Conservation (phyloP, 2,797 vertebrate genomes). For the Phataginus tricuspis region DNA sequence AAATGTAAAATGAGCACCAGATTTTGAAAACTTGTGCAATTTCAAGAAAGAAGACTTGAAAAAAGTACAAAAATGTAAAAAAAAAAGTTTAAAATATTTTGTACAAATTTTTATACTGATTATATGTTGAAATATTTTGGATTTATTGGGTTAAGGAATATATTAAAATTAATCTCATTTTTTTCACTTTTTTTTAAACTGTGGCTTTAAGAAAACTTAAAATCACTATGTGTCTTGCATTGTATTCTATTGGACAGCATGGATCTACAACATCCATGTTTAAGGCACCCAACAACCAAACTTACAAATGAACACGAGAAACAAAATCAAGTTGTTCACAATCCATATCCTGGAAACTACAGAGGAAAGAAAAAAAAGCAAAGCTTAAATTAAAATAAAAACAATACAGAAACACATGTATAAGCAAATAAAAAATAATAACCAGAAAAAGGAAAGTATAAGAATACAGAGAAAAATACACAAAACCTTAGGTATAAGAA, state of each 20-base stretch:
- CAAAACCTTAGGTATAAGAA: constrained; percentile 32
- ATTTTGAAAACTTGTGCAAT: constrained; percentile 18
- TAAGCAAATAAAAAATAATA: constrained; percentile 18
- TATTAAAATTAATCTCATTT: constrained; percentile 54
- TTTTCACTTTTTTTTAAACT: background rate
- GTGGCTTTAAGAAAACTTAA: constrained; percentile 37
- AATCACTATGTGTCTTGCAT: constrained; percentile 10
- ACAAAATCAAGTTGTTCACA: constrained; percentile 69
- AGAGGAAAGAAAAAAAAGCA: constrained; percentile 37
- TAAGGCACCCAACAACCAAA: constrained; percentile 62
- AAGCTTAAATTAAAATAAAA: constrained; percentile 45
- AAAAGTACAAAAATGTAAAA: background rate
- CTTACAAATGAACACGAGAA: constrained; percentile 58
- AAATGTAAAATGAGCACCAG: constrained; percentile 13
- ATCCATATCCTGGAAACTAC: constrained; percentile 60
- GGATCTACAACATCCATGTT: constrained; percentile 44
- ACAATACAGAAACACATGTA: constrained; percentile 27
- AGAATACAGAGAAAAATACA: constrained; percentile 4
- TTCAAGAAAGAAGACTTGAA: no score
- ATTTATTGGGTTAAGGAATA: constrained; percentile 27
- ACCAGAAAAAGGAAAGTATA: constrained; percentile 1
- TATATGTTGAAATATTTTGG: constrained; percentile 44
- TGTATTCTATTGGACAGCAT: constrained; percentile 4
- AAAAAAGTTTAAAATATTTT: constrained; percentile 3
- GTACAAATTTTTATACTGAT: constrained; percentile 8